Evolutionary conservation across 2,113 vertebrate genomes (phyloP).

Genomic region (Epinephelus cyanopodus): DNA sequence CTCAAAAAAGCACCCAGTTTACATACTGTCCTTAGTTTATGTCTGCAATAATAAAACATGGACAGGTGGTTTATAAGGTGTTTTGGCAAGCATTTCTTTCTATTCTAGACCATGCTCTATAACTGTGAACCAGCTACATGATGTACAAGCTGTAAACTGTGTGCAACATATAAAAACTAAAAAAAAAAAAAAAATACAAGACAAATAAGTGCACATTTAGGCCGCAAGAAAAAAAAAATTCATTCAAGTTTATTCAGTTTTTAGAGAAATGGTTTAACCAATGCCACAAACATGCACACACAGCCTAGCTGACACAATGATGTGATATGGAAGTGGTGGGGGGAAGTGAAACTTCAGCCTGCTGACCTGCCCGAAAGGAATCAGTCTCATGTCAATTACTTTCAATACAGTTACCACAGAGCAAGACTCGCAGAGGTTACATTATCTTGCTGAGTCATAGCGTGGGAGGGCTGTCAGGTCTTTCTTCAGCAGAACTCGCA

Average conservation of each 20-base stretch:
- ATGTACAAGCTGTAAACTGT: background rate
- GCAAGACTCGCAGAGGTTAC: background rate
- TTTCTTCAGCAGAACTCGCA: fast-evolving
- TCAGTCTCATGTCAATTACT: background rate
- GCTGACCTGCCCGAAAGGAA: background rate
- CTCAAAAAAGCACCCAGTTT: no score
- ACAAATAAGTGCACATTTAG: background rate
- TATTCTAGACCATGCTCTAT: no score
- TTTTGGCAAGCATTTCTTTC: no score
- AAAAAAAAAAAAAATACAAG: no score
- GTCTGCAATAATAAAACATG: no score
- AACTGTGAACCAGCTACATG: background rate
- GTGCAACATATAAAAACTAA: background rate
- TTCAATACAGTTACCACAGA: background rate
- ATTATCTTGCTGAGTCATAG: conserved; percentile 35
- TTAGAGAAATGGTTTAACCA: conserved; percentile 10
- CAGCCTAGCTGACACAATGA: background rate
- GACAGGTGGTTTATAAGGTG: no score
- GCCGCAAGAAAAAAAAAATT: background rate
- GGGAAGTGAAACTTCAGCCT: conserved; percentile 27
- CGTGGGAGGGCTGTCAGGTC: background rate
- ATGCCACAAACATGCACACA: background rate
- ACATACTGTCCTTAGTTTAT: no score
- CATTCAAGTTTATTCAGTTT: background rate
- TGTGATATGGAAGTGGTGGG: background rate